Percentiles rank a stretch among this genome's conserved stretches.
These are phyloP conservation scores for Lasioglossum albipes DNA, from an alignment of 1,140 invertebrate genomes.

Conservation along the genomic window DNA sequence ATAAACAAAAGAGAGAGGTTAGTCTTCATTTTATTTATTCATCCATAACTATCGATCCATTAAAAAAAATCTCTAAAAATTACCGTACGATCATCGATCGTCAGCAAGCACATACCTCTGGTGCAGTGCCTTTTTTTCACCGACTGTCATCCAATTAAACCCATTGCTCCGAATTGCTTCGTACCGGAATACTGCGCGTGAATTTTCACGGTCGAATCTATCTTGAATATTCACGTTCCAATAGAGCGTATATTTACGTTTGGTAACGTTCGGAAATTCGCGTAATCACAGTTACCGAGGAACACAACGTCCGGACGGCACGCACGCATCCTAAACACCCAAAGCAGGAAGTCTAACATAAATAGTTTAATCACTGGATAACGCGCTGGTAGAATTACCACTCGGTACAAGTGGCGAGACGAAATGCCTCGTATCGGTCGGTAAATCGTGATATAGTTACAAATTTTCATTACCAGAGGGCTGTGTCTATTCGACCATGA, in stretches of 20 bases:
- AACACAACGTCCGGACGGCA: slow-evolving; percentile 31
- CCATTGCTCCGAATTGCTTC: slow-evolving; percentile 19
- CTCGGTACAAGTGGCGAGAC: slow-evolving; percentile 11
- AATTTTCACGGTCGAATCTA: neutral
- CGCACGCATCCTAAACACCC: slow-evolving; percentile 47
- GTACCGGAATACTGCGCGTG: neutral
- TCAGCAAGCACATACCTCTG: slow-evolving; percentile 18
- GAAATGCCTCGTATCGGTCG: slow-evolving; percentile 30
- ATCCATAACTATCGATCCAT: neutral
- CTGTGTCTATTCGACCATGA: neutral
- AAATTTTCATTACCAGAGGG: slow-evolving; percentile 31
- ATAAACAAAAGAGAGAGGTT: slow-evolving; percentile 26
- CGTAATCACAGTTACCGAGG: slow-evolving; percentile 45
- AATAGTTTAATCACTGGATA: slow-evolving; percentile 46
- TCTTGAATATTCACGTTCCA: neutral
- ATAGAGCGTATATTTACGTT: slow-evolving; percentile 2
- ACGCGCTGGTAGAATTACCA: slow-evolving; percentile 33
- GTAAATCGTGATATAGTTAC: slow-evolving; percentile 15
- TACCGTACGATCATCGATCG: neutral
- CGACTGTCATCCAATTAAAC: slow-evolving; percentile 39
- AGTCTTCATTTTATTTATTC: neutral
- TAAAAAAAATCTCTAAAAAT: no score
- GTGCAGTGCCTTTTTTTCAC: neutral
- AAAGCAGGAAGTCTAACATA: slow-evolving; percentile 45
- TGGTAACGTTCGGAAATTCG: slow-evolving; percentile 31